Evolutionary conservation across 2,888 invertebrate species (phyloP), one percentile per base, ranked within the genome.

Genomic region (Xylocampa areola): DNA sequence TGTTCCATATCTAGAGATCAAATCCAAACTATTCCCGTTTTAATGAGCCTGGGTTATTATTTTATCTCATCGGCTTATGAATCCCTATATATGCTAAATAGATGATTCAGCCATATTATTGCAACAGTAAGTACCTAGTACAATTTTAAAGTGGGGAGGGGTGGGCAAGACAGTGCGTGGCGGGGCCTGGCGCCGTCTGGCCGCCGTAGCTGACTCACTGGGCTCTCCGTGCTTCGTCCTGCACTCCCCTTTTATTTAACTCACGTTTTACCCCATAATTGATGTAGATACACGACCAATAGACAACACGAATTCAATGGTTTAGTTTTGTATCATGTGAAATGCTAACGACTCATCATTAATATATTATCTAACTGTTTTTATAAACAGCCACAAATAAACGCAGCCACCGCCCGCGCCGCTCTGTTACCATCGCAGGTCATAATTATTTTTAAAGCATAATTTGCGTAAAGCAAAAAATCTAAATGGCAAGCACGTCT

Each of bases 101-200:
- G 77, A 77, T 79, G 75, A 80, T 81, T 82, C 76, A 74, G 50
- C 50, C 65, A 54, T 62, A 54, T 55, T 73, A 73, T 77, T 69
- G 74, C 59, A 70, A 72, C 68, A 63, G 47, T 66, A 61, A 7
- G 4, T 4, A 10, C 8, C 29, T 43, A 16, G 59, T 73, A 73
- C 65, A 67, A 71, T 76, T 84, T 80, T 73, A 80, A 83, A 79
- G 70, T 48, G 73, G 79, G 80, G 50, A 79, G 80, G 82, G 81
- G 67, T 76, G 75, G 77, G 77, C 80, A 89, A 86, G 87, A 87
- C 87, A 88, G 84, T 84, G 83, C 82, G 81, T 84, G 82, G 68
- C 82, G 82, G 82, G 82, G 65, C 58, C 54, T 76, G 90, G 92
- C 92, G 92, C 92, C 92, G 92, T 90, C 92, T 90, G 84, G 92